Evolutionary conservation across 2,113 vertebrate species (phyloP).

Genomic region (Calypte anna): DNA sequence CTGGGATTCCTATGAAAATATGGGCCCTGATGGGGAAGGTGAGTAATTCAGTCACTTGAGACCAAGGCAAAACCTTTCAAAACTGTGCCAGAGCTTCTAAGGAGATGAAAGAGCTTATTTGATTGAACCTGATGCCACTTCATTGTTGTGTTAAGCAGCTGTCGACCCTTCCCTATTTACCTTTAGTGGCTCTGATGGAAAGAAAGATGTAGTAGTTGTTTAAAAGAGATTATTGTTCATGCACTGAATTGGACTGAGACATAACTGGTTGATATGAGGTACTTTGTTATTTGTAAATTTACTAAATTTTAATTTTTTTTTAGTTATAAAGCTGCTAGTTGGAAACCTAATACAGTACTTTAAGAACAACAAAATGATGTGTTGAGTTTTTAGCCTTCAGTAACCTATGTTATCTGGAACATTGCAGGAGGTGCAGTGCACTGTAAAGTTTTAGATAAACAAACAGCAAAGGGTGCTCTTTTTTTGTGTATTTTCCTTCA

Average conservation of each 20-base stretch:
- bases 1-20: conserved; percentile 94
- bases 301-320: background rate
- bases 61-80: background rate
- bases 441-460: background rate
- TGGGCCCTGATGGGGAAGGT: conserved; percentile 87
- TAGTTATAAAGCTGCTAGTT: background rate
- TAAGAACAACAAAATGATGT: background rate
- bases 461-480: background rate
- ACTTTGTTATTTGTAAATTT: background rate
- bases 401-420: background rate
- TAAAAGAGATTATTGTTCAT: background rate
- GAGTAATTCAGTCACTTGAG: background rate
- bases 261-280: background rate
- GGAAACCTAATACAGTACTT: background rate
- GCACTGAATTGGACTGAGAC: background rate
- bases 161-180: background rate
- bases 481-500: background rate
- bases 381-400: background rate
- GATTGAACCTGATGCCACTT: background rate
- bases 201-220: background rate
- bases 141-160: background rate
- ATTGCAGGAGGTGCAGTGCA: background rate
- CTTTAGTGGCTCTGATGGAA: background rate
- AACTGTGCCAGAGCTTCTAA: background rate
- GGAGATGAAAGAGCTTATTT: background rate